These are phyloP conservation scores for Xerus rutilus DNA, from an alignment of 2,797 vertebrate genomes.

Conservation along the genomic window DNA sequence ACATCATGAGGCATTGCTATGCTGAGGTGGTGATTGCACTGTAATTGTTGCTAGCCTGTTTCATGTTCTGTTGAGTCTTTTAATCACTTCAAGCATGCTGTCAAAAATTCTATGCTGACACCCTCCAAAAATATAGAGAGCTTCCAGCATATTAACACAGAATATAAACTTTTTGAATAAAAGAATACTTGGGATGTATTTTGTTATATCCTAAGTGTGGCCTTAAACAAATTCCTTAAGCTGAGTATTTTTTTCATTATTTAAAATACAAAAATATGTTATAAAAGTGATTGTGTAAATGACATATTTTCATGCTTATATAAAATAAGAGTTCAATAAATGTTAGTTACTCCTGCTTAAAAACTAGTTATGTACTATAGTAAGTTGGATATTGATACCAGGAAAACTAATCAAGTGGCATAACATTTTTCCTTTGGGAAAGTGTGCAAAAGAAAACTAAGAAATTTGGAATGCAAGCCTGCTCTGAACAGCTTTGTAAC, in stretches of 20 bases:
- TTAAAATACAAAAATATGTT: not conserved
- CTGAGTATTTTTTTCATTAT: not conserved
- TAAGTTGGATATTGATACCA: not conserved
- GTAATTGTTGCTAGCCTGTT: conserved; percentile 56
- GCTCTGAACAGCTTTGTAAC: not conserved
- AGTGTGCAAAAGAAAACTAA: not conserved
- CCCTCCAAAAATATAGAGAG: not conserved
- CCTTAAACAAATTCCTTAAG: not conserved
- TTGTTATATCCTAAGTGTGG: not conserved
- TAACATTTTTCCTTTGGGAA: not conserved
- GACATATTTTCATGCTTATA: not conserved
- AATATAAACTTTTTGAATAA: not conserved
- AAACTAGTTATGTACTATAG: not conserved
- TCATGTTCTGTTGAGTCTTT: conserved; percentile 55
- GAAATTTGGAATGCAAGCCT: not conserved
- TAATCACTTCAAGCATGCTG: conserved; percentile 26
- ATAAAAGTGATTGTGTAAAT: not conserved
- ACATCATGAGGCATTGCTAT: conserved; percentile 28
- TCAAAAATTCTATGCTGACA: conserved; percentile 31
- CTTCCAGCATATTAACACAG: not conserved
- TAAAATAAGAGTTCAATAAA: not conserved
- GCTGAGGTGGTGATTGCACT: not conserved
- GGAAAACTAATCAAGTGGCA: not conserved
- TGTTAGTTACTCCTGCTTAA: not conserved
- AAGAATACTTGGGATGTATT: not conserved